Evolutionary conservation across 1,140 invertebrate species (phyloP), one percentile per base, ranked within the genome.

Genomic region (Heliothis subflexa): DNA sequence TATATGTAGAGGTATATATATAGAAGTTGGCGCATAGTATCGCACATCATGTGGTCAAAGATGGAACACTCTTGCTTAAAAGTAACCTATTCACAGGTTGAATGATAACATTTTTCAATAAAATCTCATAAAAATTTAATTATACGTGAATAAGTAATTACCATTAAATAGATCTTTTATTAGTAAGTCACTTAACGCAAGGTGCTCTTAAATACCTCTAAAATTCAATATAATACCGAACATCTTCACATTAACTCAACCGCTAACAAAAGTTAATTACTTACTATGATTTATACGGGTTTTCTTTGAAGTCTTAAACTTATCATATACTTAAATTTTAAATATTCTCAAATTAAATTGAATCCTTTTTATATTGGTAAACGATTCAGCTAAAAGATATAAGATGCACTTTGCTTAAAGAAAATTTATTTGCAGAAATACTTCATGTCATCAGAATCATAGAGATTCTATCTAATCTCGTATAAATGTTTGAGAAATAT

Each of bases 341-440:
- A 66, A 10, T 49, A 16, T 12, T 49, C 9, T 66, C 62, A 49
- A 66, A 66, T 66, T 66, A 66, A 49, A 49, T 47, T 25, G 18
- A 49, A 66, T 49, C 59, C 16, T 14, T 45, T 66, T 12, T 11
- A 45, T 21, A 66, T 66, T 49, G 18, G 5, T 55, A 21, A 55
- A 66, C 62, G 3, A n/a, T 9, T 21, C 47, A 7, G 14, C 21
- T 1, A 21, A 47, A 25, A 61, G 10, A 49, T 66, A 7, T 9
- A 14, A 12, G 45, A 21, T 66, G 62, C 62, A 66, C 16, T 66
- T 49, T 13, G 21, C 10, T 28, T 25, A 4, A 33, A 9, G 18
- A 10, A 61, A 45, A 16, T 45, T 40, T 16, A 9, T 62, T 62
- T 28, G 9, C 33, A 13, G 33, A 14, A 40, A 33, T 16, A 16